These are phyloP conservation scores for Aplysia californica DNA, from an alignment of 1,140 invertebrate genomes.

Conservation along the genomic window DNA sequence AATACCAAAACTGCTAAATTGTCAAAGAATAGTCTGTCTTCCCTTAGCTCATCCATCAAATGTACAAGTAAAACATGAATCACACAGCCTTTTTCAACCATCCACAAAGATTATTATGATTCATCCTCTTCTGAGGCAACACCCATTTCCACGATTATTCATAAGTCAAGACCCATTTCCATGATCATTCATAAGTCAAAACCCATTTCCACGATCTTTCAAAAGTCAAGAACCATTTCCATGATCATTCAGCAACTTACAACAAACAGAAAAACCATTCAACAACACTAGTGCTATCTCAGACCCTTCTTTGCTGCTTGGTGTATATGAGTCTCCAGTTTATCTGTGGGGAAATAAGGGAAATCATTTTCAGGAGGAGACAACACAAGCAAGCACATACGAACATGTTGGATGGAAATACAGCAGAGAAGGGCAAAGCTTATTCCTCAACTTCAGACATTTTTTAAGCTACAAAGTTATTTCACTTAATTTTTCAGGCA, in stretches of 20 bases:
- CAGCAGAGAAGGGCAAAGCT: not conserved
- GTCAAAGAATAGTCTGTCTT: too few species aligned
- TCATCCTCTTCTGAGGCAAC: not conserved
- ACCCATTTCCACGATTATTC: not conserved
- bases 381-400: not conserved
- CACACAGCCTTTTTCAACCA: too few species aligned
- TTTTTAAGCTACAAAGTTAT: not conserved
- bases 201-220: not conserved
- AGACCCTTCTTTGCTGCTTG: constrained; percentile 76
- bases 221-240: not conserved
- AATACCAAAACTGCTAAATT: too few species aligned
- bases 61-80: too few species aligned
- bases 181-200: not conserved
- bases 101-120: not conserved
- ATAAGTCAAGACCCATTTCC: not conserved
- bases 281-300: constrained; percentile 17
- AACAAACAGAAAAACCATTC: not conserved
- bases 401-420: not conserved
- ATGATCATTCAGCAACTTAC: not conserved
- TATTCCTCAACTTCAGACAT: not conserved
- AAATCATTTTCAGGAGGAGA: too few species aligned
- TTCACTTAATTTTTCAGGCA: not conserved
- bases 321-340: constrained; percentile 82
- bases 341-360: constrained; percentile 73
- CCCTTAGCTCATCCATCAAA: too few species aligned